Evolutionary conservation across 2,888 invertebrate species (phyloP), one percentile per base, ranked within the genome.

Genomic region (Agriotes lineatus): DNA sequence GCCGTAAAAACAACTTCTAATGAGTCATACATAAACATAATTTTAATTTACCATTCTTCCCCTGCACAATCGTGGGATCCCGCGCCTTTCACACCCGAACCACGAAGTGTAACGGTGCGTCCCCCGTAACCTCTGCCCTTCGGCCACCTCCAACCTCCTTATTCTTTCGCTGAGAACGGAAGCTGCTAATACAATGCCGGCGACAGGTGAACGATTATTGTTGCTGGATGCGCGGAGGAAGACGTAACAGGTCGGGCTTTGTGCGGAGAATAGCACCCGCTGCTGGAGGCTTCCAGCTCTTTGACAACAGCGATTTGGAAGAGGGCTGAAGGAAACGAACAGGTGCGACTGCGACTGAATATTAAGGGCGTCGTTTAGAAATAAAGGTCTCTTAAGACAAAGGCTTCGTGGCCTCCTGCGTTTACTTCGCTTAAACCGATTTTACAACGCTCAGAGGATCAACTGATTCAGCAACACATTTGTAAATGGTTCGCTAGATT

Each of bases 201-300:
- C 64, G 71, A 73, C 73, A 73, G 73, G 73, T 73, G 71, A 71
- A 71, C 69, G 73, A 73, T 73, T 73, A 73, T 66, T 66, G 67
- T 69, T 66, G 45, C 19, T 65, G 66, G 64, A 60, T 69, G 54
- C 60, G 39, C 25, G 33, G 54, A 45, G 60, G 54, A 69, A 65
- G 65, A 69, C 61, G 39, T 56, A 56, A 56, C 56, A 19, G 33
- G 52, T 52, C n/a, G n/a, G n/a, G n/a, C n/a, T n/a, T n/a, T n/a
- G n/a, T n/a, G n/a, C n/a, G n/a, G n/a, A n/a, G n/a, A n/a, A n/a
- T n/a, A n/a, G n/a, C n/a, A n/a, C n/a, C n/a, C n/a, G n/a, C n/a
- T n/a, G n/a, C n/a, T n/a, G n/a, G n/a, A n/a, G n/a, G n/a, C n/a
- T n/a, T n/a, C n/a, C n/a, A n/a, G n/a, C n/a, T n/a, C n/a, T n/a